A percentile compares a stretch with the other conserved stretches of the same genome.
Conservation (phyloP, 2,797 vertebrate genomes). For the Psittacula echo region DNA sequence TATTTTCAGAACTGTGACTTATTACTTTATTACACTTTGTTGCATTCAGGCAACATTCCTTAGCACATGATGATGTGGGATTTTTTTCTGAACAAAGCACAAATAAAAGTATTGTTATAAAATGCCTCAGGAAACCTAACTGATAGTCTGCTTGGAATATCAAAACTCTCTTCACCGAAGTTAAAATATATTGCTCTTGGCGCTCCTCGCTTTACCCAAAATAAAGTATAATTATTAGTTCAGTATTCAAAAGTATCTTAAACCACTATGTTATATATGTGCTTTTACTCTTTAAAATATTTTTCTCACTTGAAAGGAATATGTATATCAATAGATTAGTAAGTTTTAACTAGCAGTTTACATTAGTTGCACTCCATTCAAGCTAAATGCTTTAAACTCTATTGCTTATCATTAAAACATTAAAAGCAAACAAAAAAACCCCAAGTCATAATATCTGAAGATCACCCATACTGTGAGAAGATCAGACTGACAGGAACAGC, state of each 20-base stretch:
- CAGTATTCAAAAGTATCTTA: neutral
- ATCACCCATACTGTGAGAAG: neutral
- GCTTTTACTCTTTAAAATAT: neutral
- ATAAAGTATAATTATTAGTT: neutral
- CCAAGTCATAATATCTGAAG: neutral
- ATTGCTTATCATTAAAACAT: neutral
- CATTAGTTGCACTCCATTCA: neutral
- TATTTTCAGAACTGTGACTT: neutral
- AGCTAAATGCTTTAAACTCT: neutral
- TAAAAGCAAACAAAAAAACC: neutral
- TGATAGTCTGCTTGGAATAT: neutral
- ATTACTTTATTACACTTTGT: neutral
- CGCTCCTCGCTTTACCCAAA: fast-evolving
- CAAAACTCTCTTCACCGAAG: neutral
- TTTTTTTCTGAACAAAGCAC: neutral
- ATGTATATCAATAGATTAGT: neutral
- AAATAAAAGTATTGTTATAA: neutral
- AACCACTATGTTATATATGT: neutral
- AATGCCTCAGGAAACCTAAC: neutral
- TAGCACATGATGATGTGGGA: neutral
- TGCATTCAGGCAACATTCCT: neutral
- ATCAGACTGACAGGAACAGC: neutral
- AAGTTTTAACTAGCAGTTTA: neutral
- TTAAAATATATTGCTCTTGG: neutral
- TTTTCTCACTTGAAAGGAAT: neutral